Base-by-base conservation (phyloP, 2,113 vertebrate genomes). In the Thomomys bottae region DNA sequence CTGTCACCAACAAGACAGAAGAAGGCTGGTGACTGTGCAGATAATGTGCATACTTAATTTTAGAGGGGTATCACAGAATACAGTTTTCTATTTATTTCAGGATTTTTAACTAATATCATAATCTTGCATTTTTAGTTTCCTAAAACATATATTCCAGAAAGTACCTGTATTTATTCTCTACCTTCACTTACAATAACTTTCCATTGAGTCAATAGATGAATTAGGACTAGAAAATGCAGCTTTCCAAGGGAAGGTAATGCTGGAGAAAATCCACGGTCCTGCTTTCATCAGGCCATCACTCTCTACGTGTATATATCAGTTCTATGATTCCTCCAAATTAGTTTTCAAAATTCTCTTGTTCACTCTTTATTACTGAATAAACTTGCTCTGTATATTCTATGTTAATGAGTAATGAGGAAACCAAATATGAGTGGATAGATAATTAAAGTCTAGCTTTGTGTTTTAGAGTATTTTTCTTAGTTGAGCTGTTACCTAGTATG, bases 101-200 rank as follows among this genome's bases (percentile, higher is more conserved):
- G 28, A 8, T 0, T 85, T 80, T 77, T 63, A 79, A 45, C 12
- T 68, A 85, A 76, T 71, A 12, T 0, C 0, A 28, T 90, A 24
- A 26, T 1, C 6, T 57, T 85, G 15, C 34, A 11, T 79, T 85
- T 66, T 81, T 3, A 38, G 79, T 92, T 94, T 86, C 66, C 80
- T 78, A 88, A 92, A 92, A 87, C 42, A 40, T 18, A 87, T 78
- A 21, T 78, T n/a, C 24, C 14, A 84, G 59, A 78, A 90, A 54
- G 36, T 15, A 61, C 81, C 38, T 89, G 30, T 63, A 54, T 20
- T 5, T 66, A 87, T 71, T 28, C 11, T 81, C 40, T 84, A 32
- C 14, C 45, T 77, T 78, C 68, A 92, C 30, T 6, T 64, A 83
- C 32, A 81, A 20, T 66, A 88, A 70, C 34, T 2, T 92, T 85